phyloP scores from a whole-genome alignment of 1,140 invertebrate genomes.

The Gonatopus flavifemur region DNA sequence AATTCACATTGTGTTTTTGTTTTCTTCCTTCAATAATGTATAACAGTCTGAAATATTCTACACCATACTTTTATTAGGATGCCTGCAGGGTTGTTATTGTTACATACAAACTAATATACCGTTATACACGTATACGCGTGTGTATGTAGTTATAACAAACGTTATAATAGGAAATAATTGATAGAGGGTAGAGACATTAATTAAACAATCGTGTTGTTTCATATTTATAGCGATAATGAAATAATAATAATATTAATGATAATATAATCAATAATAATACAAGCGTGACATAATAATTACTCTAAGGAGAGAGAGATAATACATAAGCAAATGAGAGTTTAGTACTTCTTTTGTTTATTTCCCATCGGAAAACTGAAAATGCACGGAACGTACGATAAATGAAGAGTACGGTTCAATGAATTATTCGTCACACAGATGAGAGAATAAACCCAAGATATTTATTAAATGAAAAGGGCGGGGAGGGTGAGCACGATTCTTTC shows the following conservation, averaged over 20 bases:
- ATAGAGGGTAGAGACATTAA: conserved; percentile 35
- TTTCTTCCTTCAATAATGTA: too few relatives aligned
- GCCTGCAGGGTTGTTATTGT: too few relatives aligned
- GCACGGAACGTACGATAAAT: too few relatives aligned
- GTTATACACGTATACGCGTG: background rate
- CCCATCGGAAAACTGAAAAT: too few relatives aligned
- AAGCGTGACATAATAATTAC: background rate
- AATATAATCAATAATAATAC: conserved; percentile 29
- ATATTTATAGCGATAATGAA: conserved; percentile 20
- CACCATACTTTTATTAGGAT: conserved; percentile 31
- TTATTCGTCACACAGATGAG: too few relatives aligned
- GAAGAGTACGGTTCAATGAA: too few relatives aligned
- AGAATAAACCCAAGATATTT: too few relatives aligned
- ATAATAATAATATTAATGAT: conserved; percentile 35
- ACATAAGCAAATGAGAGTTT: too few relatives aligned
- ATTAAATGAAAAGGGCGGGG: too few relatives aligned
- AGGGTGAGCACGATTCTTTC: conserved; percentile 19
- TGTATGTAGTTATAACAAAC: conserved; percentile 41
- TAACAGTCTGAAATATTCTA: conserved; percentile 29
- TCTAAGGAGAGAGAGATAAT: too few relatives aligned
- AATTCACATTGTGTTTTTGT: too few relatives aligned
- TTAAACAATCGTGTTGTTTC: conserved; percentile 47
- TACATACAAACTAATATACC: conserved; percentile 18
- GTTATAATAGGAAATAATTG: conserved; percentile 42
- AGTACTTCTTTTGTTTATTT: too few relatives aligned